Evolutionary conservation across 2,797 vertebrate species (phyloP).

Genomic region (Loriculus beryllinus): DNA sequence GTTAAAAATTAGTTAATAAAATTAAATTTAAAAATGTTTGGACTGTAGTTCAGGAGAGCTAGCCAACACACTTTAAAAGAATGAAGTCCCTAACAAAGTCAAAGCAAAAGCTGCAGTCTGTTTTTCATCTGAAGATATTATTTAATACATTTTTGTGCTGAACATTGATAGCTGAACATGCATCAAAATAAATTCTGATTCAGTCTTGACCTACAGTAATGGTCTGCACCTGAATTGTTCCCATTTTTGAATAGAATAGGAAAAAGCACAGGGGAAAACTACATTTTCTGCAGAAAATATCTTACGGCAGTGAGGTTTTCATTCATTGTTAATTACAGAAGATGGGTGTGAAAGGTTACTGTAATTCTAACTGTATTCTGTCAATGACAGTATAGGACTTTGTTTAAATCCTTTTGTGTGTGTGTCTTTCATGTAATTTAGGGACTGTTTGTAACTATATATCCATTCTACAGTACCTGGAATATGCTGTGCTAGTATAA

Average conservation of each 20-base stretch:
- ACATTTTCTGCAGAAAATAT: constrained; percentile 22
- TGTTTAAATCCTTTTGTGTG: not conserved
- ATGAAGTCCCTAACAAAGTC: not conserved
- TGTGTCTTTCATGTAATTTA: not conserved
- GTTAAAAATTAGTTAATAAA: constrained; percentile 73
- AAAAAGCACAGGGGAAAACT: constrained; percentile 27
- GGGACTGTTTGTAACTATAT: not conserved
- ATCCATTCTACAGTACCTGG: not conserved
- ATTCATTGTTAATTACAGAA: constrained; percentile 48
- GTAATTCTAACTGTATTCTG: not conserved
- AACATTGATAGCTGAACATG: not conserved
- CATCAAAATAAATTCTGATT: constrained; percentile 55
- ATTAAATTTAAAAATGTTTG: constrained; percentile 60
- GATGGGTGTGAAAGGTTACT: not conserved
- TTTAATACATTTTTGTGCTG: constrained; percentile 20
- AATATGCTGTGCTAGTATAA: not conserved
- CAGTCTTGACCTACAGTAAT: constrained; percentile 18
- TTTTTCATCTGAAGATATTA: constrained; percentile 25
- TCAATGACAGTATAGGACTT: not conserved
- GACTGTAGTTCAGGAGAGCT: constrained; percentile 27
- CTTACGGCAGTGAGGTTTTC: not conserved
- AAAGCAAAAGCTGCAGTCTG: not conserved
- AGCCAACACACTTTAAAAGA: constrained; percentile 20
- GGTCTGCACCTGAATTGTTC: not conserved
- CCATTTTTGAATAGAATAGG: constrained; percentile 18